These are phyloP conservation scores for Ophioninae sp. DNA, from an alignment of 2,888 invertebrate species.

Conservation along the genomic window DNA sequence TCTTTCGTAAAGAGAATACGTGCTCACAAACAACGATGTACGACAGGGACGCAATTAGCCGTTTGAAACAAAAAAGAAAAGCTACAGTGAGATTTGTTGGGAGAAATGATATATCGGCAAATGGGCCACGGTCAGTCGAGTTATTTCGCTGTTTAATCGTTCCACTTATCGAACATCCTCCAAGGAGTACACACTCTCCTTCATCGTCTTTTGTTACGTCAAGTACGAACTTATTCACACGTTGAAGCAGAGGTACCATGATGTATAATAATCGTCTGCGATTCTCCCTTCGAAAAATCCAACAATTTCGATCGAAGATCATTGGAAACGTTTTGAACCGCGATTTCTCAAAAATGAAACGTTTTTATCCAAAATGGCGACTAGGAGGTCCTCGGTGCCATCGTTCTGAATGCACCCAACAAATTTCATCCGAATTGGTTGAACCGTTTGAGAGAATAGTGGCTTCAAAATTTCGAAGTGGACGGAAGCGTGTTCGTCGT, in stretches of 20 bases:
- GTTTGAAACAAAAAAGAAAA: not conserved
- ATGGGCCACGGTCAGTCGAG: constrained; percentile 58
- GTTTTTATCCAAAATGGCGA: too few relatives aligned
- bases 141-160: constrained; percentile 36
- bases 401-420: too few relatives aligned
- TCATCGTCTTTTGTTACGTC: constrained; percentile 8
- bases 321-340: too few relatives aligned
- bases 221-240: constrained; percentile 11
- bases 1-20: too few relatives aligned
- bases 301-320: not conserved
- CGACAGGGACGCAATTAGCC: too few relatives aligned
- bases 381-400: too few relatives aligned
- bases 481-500: too few relatives aligned
- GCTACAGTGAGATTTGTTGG: constrained; percentile 8
- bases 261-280: constrained; percentile 12
- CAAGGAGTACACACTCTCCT: constrained; percentile 3
- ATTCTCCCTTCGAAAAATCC: not conserved
- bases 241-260: not conserved
- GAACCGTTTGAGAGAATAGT: too few relatives aligned
- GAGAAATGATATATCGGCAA: constrained; percentile 38
- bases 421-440: too few relatives aligned
- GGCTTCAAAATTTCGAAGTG: too few relatives aligned
- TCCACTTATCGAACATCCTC: constrained; percentile 39
- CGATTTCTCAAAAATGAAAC: too few relatives aligned
- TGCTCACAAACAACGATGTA: too few relatives aligned